phyloP scores from a whole-genome alignment of 2,113 vertebrate genomes.

The Pogona vitticeps region DNA sequence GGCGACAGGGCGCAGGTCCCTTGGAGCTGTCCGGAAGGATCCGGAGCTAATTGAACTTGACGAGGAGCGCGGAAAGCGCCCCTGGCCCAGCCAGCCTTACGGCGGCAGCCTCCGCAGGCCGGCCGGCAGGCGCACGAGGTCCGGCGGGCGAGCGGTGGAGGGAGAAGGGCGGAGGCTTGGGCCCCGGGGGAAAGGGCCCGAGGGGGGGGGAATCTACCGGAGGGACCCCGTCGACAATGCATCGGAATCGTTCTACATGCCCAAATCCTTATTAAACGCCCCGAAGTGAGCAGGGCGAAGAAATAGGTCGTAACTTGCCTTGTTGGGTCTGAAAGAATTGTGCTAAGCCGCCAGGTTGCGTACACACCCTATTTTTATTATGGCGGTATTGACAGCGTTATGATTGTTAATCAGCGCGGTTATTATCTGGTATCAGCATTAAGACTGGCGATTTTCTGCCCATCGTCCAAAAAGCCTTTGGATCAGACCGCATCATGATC shows the following conservation, averaged over 20 bases:
- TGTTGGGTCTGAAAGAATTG: no score
- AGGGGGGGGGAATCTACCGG: not conserved
- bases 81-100: no score
- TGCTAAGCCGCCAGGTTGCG: no score
- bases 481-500: not conserved
- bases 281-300: no score
- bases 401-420: not conserved
- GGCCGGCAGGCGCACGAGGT: no score
- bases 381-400: no score
- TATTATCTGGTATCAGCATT: not conserved
- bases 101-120: no score
- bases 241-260: no score
- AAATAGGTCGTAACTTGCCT: no score
- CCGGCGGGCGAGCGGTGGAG: no score
- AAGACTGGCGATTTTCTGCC: not conserved
- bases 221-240: no score
- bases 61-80: not conserved
- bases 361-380: not conserved
- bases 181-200: not conserved
- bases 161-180: not conserved
- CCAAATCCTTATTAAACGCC: no score
- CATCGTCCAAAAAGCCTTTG: not conserved
- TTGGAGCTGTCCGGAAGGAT: not conserved
- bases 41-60: not conserved
- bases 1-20: not conserved